Base-by-base conservation (phyloP, 2,797 vertebrate species). In the Toxotes lorentzi region DNA sequence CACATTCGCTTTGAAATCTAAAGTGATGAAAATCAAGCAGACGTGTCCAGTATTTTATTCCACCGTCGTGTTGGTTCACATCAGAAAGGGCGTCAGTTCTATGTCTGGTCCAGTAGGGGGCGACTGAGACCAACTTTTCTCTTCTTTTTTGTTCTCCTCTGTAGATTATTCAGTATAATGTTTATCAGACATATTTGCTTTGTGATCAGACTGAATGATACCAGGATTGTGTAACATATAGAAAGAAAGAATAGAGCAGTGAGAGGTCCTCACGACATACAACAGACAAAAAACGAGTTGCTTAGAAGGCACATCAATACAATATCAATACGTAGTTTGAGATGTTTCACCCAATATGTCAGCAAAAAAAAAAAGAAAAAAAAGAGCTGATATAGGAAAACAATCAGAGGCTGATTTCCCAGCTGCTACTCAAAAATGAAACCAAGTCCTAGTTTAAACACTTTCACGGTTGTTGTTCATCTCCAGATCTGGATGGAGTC, bases 1-100 rank as follows among this genome's bases (percentile, higher is more conserved):
- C 90, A 84, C 79, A 86, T 85, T 81, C 1, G 16, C 61, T 87
- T 89, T 73, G 27, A 82, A 87, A 83, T 88, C 41, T 77, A 84
- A 91, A 86, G 70, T 73, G 9, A 60, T 89, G 53, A 86, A 76
- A 86, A 76, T 67, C n/a, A 81, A 80, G 74, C 54, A 78, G 63
- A 66, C 1, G 71, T 74, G 70, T 91, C 3, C 45, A 73, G 80
- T 86, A 19, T 86, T 81, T 87, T 62, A 23, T 73, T 73, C 4
- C 13, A 54, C 11, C 48, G 41, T 38, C 35, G 50, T 21, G 17
- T 21, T 41, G 32, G 24, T 45, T 45, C 5, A 56, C 12, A 24
- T 57, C 9, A 51, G 23, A 58, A 43, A 58, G 41, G 17, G 17
- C 53, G 62, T 76, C 35, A 56, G 11, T 74, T 60, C 81, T 41